A percentile compares a stretch with the other conserved stretches of the same genome.
Evolutionary conservation across 1,140 invertebrate species (phyloP).

Genomic region (Cherax quadricarinatus): DNA sequence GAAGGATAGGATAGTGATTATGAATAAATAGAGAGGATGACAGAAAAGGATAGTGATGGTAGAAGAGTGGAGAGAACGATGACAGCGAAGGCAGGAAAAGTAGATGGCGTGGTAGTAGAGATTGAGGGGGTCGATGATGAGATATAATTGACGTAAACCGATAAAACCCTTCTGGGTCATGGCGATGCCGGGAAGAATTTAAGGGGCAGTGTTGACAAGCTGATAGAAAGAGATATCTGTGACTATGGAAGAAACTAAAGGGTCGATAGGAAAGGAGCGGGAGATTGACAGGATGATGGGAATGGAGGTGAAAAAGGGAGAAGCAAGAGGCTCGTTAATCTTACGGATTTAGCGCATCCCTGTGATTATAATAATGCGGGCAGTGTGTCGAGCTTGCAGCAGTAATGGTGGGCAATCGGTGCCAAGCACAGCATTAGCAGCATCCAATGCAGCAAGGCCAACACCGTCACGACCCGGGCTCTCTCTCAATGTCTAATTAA

Average conservation of each 20-base stretch:
- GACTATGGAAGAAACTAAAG: neutral
- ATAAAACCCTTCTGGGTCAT: too few species aligned
- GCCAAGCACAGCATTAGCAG: neutral
- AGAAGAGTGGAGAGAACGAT: neutral
- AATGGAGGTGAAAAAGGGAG: neutral
- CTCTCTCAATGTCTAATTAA: constrained; percentile 6
- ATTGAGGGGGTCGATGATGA: too few species aligned
- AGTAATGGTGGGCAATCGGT: neutral
- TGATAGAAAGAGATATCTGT: too few species aligned
- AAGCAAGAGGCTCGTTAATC: neutral
- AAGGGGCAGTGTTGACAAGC: too few species aligned
- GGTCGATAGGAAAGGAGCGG: neutral
- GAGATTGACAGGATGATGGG: too few species aligned
- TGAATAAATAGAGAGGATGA: too few species aligned
- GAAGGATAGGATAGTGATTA: neutral
- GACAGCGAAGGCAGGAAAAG: too few species aligned
- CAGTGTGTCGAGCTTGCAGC: neutral
- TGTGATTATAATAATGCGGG: neutral
- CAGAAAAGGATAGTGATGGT: neutral
- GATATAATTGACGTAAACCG: too few species aligned
- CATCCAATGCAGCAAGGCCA: neutral
- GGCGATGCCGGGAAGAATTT: too few species aligned
- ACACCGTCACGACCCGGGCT: neutral
- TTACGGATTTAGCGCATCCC: too few species aligned
- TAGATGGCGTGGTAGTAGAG: too few species aligned